Evolutionary conservation across 2,113 vertebrate species (phyloP).

Genomic region (Psophia crepitans): DNA sequence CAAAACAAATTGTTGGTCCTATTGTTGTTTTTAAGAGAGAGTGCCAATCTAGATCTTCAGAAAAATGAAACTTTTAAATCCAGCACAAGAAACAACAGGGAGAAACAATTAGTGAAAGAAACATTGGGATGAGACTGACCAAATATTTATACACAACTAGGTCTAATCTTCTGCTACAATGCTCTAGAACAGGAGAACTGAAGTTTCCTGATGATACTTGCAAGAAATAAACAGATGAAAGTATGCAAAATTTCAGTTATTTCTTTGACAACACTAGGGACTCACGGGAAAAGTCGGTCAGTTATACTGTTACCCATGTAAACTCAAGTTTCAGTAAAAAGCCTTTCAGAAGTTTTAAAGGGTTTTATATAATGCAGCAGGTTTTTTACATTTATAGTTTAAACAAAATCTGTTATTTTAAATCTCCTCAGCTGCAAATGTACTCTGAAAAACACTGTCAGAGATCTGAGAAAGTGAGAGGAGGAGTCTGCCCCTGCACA

Average conservation of each 20-base stretch:
- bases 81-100: neutral
- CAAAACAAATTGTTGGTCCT: neutral
- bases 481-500: slow-evolving; percentile 68
- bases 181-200: neutral
- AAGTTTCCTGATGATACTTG: neutral
- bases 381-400: slow-evolving; percentile 67
- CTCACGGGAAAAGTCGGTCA: neutral
- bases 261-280: neutral
- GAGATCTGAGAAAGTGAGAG: slow-evolving; percentile 69
- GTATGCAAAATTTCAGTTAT: neutral
- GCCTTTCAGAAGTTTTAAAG: slow-evolving; percentile 42
- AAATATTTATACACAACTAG: neutral
- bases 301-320: neutral
- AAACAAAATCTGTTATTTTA: slow-evolving; percentile 70
- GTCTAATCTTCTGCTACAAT: neutral
- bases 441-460: slow-evolving; percentile 67
- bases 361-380: slow-evolving; percentile 50
- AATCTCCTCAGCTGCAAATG: slow-evolving; percentile 66
- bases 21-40: neutral
- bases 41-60: neutral
- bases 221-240: neutral
- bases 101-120: neutral
- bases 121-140: neutral
- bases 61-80: neutral
- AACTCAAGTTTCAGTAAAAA: slow-evolving; percentile 25